Base-by-base conservation (phyloP, 2,797 vertebrate species). In the Nannoperca australis region DNA sequence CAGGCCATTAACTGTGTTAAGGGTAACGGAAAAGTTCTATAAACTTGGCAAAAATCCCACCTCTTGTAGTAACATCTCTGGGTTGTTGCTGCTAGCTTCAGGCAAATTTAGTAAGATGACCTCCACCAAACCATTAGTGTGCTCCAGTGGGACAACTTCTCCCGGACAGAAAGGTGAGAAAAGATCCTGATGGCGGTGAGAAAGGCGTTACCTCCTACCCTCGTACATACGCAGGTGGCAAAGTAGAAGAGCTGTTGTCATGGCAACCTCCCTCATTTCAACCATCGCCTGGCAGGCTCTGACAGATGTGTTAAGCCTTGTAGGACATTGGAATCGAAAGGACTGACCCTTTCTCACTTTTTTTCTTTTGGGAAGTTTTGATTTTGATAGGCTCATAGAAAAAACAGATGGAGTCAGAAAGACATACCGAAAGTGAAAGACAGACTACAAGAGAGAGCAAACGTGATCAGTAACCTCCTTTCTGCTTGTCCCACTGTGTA, bases 161-260 rank as follows among this genome's bases (percentile, higher is more conserved):
- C 70, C 12, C 0, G 11, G 59, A 77, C 47, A 61, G 38, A 44
- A n/a, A 85, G 77, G 84, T 82, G 91, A 80, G 77, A 90, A 89
- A 83, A 85, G 76, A 84, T 62, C 67, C 69, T 15, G 68, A 72
- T 45, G 77, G 59, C 0, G 2, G 58, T 27, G 56, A 80, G 65
- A 72, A 62, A 85, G 79, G 78, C 24, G 55, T 65, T 20, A 36
- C 70, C 69, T 73, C 60, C 36, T 84, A 30, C 44, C 75, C 63
- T 62, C 80, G 71, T 77, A 75, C 66, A 44, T 11, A 18, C 0
- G 14, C 64, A 79, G 75, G 82, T 88, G 85, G 81, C 73, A 79
- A 87, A 85, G 79, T 86, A 89, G 79, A 87, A 86, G 82, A 56
- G 70, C 84, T 27, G 91, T 94, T 84, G 85, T 85, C 90, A 91